These are phyloP conservation scores for Sisyra nigra DNA, from an alignment of 2,888 invertebrate species.

Conservation along the genomic window DNA sequence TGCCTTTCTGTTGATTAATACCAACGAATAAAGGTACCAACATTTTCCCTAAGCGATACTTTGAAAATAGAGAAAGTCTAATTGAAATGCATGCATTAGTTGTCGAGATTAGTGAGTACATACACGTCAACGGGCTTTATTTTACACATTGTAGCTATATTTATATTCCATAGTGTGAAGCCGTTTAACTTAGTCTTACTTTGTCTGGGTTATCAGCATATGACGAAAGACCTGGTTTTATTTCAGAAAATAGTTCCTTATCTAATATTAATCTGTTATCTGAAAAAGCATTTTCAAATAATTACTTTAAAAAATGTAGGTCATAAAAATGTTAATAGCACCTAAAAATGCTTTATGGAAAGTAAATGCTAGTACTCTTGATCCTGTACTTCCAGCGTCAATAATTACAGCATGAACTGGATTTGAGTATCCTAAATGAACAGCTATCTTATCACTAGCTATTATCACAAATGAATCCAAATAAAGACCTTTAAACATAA, in stretches of 20 bases:
- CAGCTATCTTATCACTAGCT: slow-evolving; percentile 55
- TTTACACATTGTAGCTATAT: slow-evolving; percentile 7
- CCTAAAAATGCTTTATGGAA: slow-evolving; percentile 65
- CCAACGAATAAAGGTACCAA: no score
- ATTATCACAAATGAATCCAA: slow-evolving; percentile 35
- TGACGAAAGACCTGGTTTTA: slow-evolving; percentile 82
- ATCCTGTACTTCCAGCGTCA: slow-evolving; percentile 89
- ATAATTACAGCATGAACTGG: slow-evolving; percentile 72
- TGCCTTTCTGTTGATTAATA: no score
- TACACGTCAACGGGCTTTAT: no score
- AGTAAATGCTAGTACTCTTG: slow-evolving; percentile 66
- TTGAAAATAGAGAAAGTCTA: no score
- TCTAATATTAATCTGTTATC: slow-evolving; percentile 58
- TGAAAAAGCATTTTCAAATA: slow-evolving; percentile 14
- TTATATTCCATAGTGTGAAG: no score
- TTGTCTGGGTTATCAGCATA: slow-evolving; percentile 66
- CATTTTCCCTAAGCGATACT: no score
- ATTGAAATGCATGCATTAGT: no score
- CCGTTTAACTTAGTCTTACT: slow-evolving; percentile 31
- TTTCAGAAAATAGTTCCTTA: slow-evolving; percentile 65
- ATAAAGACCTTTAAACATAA: slow-evolving; percentile 30
- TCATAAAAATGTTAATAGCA: slow-evolving; percentile 22
- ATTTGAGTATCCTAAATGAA: slow-evolving; percentile 52
- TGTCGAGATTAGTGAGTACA: no score
- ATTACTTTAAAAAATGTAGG: not conserved